phyloP scores from a whole-genome alignment of 1,140 invertebrate genomes.

The Drosophila orena region DNA sequence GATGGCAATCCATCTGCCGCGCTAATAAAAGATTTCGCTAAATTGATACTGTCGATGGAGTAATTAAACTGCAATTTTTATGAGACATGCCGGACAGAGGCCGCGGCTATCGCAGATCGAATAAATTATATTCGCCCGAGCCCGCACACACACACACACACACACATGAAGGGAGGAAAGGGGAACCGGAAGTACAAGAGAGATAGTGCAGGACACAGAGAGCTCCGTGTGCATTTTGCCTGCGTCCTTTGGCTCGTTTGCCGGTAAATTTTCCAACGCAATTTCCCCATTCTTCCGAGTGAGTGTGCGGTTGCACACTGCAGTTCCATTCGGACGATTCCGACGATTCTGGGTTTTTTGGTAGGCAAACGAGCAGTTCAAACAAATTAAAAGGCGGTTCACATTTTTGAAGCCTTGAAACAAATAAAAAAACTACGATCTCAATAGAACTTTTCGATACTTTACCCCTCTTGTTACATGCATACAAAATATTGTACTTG shows the following conservation, averaged over 20 bases:
- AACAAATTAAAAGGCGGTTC: not conserved
- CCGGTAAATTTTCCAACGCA: constrained; percentile 71
- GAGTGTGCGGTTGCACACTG: constrained; percentile 26
- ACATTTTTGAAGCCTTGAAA: not conserved
- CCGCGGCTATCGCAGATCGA: constrained; percentile 81
- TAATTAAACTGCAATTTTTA: constrained; percentile 85
- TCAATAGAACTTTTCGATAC: no score
- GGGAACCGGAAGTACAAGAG: constrained; percentile 12
- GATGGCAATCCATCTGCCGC: constrained; percentile 80
- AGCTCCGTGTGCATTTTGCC: constrained; percentile 52
- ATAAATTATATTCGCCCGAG: constrained; percentile 79
- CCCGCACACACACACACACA: constrained; percentile 30
- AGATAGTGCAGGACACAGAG: constrained; percentile 14
- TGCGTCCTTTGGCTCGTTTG: constrained; percentile 47
- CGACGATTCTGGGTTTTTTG: constrained; percentile 30
- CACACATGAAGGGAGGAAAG: constrained; percentile 7
- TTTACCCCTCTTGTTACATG: no score
- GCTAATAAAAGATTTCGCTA: constrained; percentile 84
- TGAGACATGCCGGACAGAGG: constrained; percentile 84
- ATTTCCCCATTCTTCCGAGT: constrained; percentile 53
- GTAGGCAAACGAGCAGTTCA: constrained; percentile 44
- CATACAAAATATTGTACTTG: no score
- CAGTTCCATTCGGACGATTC: constrained; percentile 10
- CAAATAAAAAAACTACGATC: no score
- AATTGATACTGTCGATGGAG: constrained; percentile 85